Conservation (phyloP, 2,797 vertebrate genomes). For the Pseudochirops corinnae region DNA sequence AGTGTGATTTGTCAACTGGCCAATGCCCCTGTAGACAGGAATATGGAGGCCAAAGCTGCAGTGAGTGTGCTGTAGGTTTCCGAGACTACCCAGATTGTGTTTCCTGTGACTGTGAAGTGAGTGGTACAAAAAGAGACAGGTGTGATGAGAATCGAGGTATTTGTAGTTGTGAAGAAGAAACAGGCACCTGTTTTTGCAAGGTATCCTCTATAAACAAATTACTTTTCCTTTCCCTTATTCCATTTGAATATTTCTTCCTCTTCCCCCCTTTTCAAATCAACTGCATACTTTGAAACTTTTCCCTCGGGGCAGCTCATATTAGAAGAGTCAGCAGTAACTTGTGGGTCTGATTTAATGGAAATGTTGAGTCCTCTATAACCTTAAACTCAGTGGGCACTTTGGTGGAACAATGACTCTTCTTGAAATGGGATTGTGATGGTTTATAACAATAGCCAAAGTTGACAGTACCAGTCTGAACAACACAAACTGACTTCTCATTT, state of each 20-base stretch:
- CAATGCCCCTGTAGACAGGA: conserved; percentile 89
- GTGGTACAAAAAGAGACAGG: conserved; percentile 87
- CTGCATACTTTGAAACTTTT: background rate
- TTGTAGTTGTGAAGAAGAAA: conserved; percentile 89
- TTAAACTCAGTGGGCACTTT: background rate
- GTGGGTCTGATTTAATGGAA: background rate
- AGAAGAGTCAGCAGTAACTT: background rate
- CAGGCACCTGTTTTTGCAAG: conserved; percentile 93
- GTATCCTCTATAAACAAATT: conserved; percentile 67
- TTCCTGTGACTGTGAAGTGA: conserved; percentile 90
- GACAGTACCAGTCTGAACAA: conserved; percentile 15
- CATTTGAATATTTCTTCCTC: background rate
- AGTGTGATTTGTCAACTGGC: conserved; percentile 88
- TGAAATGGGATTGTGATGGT: conserved; percentile 12
- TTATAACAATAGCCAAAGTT: background rate
- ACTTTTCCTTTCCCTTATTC: no score
- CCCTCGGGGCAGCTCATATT: background rate
- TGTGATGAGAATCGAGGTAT: conserved; percentile 87
- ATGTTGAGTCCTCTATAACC: background rate
- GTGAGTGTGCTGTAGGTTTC: conserved; percentile 90
- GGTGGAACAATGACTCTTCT: conserved; percentile 10
- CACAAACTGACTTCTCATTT: background rate
- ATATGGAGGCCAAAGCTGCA: conserved; percentile 89
- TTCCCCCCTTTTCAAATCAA: background rate
- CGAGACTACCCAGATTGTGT: conserved; percentile 91